A percentile compares a stretch with the other conserved stretches of the same genome.
Evolutionary conservation across 2,113 vertebrate species (phyloP).

Genomic region (Reinhardtius hippoglossoides): DNA sequence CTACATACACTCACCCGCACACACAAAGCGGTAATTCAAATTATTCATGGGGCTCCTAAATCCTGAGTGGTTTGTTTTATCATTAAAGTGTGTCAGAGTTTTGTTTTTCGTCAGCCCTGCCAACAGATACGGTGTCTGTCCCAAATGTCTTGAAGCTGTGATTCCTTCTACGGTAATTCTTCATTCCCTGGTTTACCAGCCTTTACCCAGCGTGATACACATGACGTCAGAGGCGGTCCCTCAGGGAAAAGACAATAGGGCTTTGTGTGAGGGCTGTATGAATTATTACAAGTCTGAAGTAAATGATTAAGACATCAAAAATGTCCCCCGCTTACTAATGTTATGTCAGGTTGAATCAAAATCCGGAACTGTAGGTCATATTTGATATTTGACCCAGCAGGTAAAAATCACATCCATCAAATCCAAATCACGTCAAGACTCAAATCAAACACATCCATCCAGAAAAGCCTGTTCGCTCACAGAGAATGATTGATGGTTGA

Average conservation of each 20-base stretch:
- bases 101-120: slow-evolving; percentile 42
- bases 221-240: slow-evolving; percentile 19
- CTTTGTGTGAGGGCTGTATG: neutral
- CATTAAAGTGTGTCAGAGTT: slow-evolving; percentile 58
- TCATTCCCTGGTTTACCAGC: slow-evolving; percentile 22
- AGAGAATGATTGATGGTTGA: slow-evolving; percentile 40
- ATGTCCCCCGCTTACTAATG: slow-evolving; percentile 13
- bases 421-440: neutral
- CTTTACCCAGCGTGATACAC: neutral
- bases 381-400: slow-evolving; percentile 13
- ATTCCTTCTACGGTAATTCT: slow-evolving; percentile 15
- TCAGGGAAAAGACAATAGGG: neutral
- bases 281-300: slow-evolving; percentile 11
- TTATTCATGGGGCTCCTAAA: slow-evolving; percentile 58
- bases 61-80: slow-evolving; percentile 54
- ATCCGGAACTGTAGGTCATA: slow-evolving; percentile 31
- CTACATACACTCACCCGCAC: slow-evolving; percentile 13
- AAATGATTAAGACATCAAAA: slow-evolving; percentile 1
- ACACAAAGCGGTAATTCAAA: slow-evolving; percentile 30
- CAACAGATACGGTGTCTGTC: slow-evolving; percentile 11
- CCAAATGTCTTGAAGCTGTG: slow-evolving; percentile 16
- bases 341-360: slow-evolving; percentile 9
- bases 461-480: slow-evolving; percentile 16
- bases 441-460: neutral
- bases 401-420: slow-evolving; percentile 23